Evolutionary conservation across 2,113 vertebrate species (phyloP).

Genomic region (Donacobius atricapilla): DNA sequence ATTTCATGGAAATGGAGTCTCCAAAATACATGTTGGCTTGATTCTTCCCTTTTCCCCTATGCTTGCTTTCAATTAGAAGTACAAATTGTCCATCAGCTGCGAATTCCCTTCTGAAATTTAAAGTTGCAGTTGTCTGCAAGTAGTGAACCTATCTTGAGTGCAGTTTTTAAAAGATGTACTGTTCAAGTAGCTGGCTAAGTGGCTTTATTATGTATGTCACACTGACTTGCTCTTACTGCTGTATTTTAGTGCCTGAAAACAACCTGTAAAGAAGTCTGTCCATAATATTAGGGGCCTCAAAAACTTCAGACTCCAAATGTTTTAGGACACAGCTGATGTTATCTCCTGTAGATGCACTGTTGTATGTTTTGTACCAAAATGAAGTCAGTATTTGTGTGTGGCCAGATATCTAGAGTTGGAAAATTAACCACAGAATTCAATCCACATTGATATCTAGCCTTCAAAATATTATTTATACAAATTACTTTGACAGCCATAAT

Average conservation of each 20-base stretch:
- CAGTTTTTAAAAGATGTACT: not conserved
- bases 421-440: not conserved
- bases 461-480: not conserved
- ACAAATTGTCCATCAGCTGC: not conserved
- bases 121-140: not conserved
- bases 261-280: constrained; percentile 20
- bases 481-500: not conserved
- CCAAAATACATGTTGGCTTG: not conserved
- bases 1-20: not conserved
- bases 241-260: not conserved
- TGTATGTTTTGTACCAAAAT: not conserved
- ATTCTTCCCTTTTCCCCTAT: not conserved
- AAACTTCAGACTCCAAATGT: not conserved
- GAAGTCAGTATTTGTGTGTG: not conserved
- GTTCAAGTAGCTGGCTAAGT: not conserved
- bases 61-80: not conserved
- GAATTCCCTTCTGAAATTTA: not conserved
- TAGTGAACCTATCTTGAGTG: not conserved
- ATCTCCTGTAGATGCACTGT: not conserved
- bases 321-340: not conserved
- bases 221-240: not conserved
- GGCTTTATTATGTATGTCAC: not conserved
- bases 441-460: not conserved
- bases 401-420: not conserved
- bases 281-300: not conserved